Base-by-base conservation (phyloP, 2,888 invertebrate species). In the Eledone cirrhosa region DNA sequence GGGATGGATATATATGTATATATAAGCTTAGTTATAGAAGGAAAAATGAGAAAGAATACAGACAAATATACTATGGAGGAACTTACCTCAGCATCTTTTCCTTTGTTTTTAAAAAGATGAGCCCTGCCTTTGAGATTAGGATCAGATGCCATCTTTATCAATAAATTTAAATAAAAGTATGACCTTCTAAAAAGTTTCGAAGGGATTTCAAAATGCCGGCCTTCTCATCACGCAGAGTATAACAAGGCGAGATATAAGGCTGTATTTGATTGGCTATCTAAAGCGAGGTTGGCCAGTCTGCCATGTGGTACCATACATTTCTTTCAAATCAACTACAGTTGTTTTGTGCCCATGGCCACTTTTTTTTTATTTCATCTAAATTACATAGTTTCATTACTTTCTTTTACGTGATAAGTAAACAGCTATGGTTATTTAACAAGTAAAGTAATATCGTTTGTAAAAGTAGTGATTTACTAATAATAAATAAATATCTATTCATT, bases 81-180 rank as follows among this genome's bases (percentile, higher is more conserved):
- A 82, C 96, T 95, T 93, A 97, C 98, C 93, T 98, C 98, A 92
- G 97, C 97, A 93, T 99, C 98, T 93, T 98, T 99, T 90, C 98
- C 98, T 93, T 97, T 97, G 94, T 99, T 98, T 94, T 99, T 99
- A 82, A 89, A 90, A 78, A 87, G 82, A 80, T 88, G 87, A 59
- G 86, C 85, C 78, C 90, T 85, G 48, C 84, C 84, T 82, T 88
- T 89, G 24, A 81, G 79, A 78, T 81, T 80, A 75, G 84, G 83
- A 77, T 88, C 88, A 69, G 86, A 82, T 47, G 87, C 85, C 86
- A 87, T 87, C 78, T 79, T 80, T 78, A 59, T 78, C 76, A 78
- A 41, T 81, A 48, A 47, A 76, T 48, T 47, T 76, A 76, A 48
- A 29, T 76, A 76, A 76, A 76, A 76, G 48, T 76, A 76, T 76